Evolutionary conservation across 2,888 invertebrate genomes (phyloP).

Genomic region (Tinea trinotella): DNA sequence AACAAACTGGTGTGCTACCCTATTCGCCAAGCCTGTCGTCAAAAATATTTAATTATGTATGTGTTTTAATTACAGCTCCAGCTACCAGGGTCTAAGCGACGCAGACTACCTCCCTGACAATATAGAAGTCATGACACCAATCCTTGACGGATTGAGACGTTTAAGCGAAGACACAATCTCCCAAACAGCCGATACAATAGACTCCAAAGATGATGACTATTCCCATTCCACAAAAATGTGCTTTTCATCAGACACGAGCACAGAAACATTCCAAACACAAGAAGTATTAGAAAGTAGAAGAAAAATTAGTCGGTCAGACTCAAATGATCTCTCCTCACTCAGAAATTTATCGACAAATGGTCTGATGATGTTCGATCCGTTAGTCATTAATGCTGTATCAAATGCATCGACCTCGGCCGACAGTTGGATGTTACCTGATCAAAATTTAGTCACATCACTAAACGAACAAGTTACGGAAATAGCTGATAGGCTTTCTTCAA

Average conservation of each 20-base stretch:
- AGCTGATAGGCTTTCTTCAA: constrained; percentile 58
- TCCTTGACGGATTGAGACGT: constrained; percentile 55
- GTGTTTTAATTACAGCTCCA: constrained; percentile 38
- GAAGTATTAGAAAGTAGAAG: constrained; percentile 29
- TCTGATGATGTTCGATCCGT: constrained; percentile 64
- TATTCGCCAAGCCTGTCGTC: too few relatives aligned
- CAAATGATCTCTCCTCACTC: constrained; percentile 46
- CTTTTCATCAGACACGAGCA: constrained; percentile 29
- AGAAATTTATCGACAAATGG: constrained; percentile 63
- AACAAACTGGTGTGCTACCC: too few relatives aligned
- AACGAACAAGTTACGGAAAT: constrained; percentile 68
- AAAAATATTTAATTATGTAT: not conserved
- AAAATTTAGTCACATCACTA: constrained; percentile 59
- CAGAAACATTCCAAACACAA: constrained; percentile 51
- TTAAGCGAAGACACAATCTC: constrained; percentile 25
- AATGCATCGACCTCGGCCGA: constrained; percentile 37
- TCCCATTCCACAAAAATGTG: constrained; percentile 28
- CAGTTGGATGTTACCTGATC: constrained; percentile 50
- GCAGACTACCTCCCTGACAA: constrained; percentile 62
- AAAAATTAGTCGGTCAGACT: constrained; percentile 52
- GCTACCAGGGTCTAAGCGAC: constrained; percentile 52
- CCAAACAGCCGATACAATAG: not conserved
- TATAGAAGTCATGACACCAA: constrained; percentile 64
- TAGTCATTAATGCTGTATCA: constrained; percentile 56
- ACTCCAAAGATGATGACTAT: not conserved